Conservation (phyloP, 2,113 vertebrate genomes). For the Gymnorhina tibicen region DNA sequence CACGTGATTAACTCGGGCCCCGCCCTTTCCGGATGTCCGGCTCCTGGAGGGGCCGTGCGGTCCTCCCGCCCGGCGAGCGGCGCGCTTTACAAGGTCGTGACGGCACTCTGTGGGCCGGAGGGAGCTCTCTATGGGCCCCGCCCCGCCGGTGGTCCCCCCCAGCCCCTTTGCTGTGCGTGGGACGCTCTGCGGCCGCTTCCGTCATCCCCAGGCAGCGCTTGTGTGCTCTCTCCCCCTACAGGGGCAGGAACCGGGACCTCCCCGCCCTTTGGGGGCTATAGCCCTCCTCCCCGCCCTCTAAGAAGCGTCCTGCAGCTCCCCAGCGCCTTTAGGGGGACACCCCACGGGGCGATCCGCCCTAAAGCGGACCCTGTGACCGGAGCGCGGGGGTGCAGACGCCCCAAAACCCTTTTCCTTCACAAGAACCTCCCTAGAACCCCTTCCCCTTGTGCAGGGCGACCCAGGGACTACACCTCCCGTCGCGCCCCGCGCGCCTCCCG, state of each 20-base stretch:
- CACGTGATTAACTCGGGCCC: accelerated
- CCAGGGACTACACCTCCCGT: neutral
- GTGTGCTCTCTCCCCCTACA: neutral
- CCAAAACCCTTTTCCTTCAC: accelerated
- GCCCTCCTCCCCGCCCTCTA: neutral
- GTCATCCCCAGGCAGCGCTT: neutral
- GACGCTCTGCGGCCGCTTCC: neutral
- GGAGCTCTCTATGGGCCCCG: neutral
- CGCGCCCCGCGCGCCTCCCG: neutral
- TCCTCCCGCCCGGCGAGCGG: neutral
- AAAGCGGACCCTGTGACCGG: accelerated
- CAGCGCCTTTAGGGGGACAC: no score
- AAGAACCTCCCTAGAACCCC: accelerated
- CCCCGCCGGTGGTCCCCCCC: no score
- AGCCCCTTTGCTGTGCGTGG: accelerated
- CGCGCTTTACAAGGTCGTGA: accelerated
- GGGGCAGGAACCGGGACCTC: neutral
- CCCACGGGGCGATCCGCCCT: accelerated
- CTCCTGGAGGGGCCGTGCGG: accelerated
- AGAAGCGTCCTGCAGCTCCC: neutral
- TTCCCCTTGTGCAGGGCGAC: accelerated
- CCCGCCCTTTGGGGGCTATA: no score
- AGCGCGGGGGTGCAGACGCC: neutral
- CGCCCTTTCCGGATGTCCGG: neutral
- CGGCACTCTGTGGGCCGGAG: accelerated